Conservation (phyloP, 2,797 vertebrate genomes). For the Jordanella pulchra region DNA sequence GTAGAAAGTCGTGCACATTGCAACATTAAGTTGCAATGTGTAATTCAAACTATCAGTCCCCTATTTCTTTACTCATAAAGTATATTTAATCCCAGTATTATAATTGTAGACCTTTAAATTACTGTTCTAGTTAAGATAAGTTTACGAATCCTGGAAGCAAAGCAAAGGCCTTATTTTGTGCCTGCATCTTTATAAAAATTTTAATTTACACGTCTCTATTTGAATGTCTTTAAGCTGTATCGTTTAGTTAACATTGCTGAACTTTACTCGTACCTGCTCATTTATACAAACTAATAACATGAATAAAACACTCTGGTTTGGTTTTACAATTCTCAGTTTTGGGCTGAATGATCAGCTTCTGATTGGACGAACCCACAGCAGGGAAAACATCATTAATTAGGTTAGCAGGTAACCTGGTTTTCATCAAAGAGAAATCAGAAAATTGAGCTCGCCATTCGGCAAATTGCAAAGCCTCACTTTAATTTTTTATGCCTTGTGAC, state of each 20-base stretch:
- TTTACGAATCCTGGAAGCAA: neutral
- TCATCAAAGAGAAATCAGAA: constrained; percentile 28
- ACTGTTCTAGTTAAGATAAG: neutral
- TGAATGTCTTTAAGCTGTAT: neutral
- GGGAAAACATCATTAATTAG: constrained; percentile 51
- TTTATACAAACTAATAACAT: constrained; percentile 4
- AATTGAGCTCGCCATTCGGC: constrained; percentile 16
- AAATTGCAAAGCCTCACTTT: constrained; percentile 12
- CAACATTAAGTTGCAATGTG: neutral
- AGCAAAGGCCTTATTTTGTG: neutral
- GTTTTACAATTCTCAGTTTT: constrained; percentile 26
- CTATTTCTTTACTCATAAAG: neutral
- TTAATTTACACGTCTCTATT: neutral
- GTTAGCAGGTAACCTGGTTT: constrained; percentile 55
- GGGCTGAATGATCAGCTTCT: constrained; percentile 40
- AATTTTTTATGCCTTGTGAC: constrained; percentile 25
- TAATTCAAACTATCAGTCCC: neutral
- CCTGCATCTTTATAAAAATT: neutral
- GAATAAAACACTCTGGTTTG: neutral
- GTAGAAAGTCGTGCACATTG: neutral
- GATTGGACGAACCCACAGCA: constrained; percentile 47
- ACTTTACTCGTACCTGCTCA: neutral
- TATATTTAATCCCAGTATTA: neutral
- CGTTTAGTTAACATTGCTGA: neutral
- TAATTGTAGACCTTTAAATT: neutral